These are phyloP conservation scores for Tipula lateralis DNA, from an alignment of 2,888 invertebrate species.

Conservation along the genomic window DNA sequence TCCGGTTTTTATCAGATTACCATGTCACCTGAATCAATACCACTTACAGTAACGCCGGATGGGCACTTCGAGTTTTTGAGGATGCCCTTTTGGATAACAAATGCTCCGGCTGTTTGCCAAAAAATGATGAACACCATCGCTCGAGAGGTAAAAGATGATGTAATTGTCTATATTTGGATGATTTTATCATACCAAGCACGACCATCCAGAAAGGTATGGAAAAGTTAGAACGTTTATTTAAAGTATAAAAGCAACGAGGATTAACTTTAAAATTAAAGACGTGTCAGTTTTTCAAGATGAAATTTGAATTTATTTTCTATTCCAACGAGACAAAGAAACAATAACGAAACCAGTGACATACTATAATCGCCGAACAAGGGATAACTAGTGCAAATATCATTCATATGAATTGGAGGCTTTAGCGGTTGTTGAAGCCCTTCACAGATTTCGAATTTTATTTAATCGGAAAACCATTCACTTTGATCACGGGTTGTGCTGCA, in stretches of 20 bases:
- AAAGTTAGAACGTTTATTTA: no score
- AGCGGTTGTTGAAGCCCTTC: no score
- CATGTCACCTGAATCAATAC: constrained; percentile 27
- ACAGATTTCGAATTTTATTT: no score
- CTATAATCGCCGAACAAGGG: no score
- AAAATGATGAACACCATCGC: constrained; percentile 34
- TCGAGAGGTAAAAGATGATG: neutral
- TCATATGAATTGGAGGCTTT: neutral
- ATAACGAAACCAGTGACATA: neutral
- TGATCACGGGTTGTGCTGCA: neutral
- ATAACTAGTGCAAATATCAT: no score
- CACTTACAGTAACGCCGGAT: constrained; percentile 38
- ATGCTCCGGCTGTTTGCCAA: constrained; percentile 39
- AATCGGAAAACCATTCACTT: no score
- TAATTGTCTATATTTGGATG: constrained; percentile 28
- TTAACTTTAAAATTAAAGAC: no score
- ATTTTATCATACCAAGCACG: constrained; percentile 32
- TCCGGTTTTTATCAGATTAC: constrained; percentile 32
- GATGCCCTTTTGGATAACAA: constrained; percentile 40
- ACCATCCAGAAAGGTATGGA: neutral
- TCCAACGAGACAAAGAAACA: constrained; percentile 33
- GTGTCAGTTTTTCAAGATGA: no score
- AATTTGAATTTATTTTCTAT: no score
- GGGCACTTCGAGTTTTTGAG: constrained; percentile 40
- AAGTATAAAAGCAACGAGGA: no score